Evolutionary conservation across 2,888 invertebrate species (phyloP).

Genomic region (Nemoura dubitans): DNA sequence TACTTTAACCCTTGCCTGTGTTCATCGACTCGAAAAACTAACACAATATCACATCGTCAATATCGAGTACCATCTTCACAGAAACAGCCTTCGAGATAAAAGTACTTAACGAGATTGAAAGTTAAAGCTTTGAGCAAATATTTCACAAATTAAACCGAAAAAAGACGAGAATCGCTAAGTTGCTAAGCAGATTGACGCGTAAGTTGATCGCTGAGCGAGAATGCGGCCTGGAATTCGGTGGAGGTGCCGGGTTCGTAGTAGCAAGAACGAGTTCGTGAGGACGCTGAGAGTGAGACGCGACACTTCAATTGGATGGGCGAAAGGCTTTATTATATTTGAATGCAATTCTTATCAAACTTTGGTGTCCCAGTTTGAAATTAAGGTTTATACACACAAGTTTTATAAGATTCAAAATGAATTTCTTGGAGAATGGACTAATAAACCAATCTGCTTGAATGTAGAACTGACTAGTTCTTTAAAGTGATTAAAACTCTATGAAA

Average conservation of each 20-base stretch:
- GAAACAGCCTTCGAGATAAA: not conserved
- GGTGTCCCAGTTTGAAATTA: conserved; percentile 5
- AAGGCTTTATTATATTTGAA: not conserved
- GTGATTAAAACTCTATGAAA: not conserved
- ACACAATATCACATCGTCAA: conserved; percentile 4
- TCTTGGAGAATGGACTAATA: not conserved
- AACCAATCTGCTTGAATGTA: not conserved
- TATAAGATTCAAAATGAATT: not conserved
- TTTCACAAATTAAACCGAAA: not conserved
- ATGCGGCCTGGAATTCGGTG: not conserved
- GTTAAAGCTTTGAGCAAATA: conserved; percentile 27
- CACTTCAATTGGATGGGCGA: not conserved
- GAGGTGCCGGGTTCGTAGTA: not conserved
- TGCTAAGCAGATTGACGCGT: too few relatives aligned
- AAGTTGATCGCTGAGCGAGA: too few relatives aligned
- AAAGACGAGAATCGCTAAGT: not conserved
- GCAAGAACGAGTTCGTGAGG: not conserved
- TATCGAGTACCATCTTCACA: not conserved
- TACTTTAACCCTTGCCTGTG: not conserved
- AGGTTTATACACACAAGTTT: conserved; percentile 12
- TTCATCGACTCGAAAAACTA: not conserved
- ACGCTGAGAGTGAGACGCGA: not conserved
- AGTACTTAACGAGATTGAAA: conserved; percentile 26
- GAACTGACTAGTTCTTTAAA: not conserved
- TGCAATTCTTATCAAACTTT: not conserved